These are phyloP conservation scores for Rhinolophus ferrumequinum DNA, from an alignment of 2,113 vertebrate species.

Conservation along the genomic window DNA sequence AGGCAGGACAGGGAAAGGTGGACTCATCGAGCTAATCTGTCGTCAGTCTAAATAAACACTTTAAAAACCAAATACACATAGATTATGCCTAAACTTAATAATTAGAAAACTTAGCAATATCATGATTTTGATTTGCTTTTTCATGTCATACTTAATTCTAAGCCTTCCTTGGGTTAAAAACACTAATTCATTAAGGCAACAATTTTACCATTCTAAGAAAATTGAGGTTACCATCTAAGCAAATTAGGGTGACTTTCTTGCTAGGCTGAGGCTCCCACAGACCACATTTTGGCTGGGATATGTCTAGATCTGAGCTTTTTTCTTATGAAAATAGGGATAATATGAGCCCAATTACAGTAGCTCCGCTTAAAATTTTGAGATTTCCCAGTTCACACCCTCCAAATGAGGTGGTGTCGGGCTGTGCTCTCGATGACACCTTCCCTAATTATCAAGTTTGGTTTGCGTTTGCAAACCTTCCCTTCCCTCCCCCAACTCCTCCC, in stretches of 20 bases:
- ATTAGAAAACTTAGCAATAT: background rate
- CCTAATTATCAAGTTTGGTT: background rate
- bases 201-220: background rate
- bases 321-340: background rate
- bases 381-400: background rate
- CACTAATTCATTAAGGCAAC: background rate
- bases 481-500: background rate
- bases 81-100: background rate
- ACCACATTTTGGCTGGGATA: background rate
- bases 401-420: background rate
- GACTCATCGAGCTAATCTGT: background rate
- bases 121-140: background rate
- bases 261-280: background rate
- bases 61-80: background rate
- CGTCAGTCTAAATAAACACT: background rate
- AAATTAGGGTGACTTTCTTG: background rate
- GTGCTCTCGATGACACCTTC: background rate
- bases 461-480: background rate
- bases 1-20: background rate
- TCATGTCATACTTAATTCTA: background rate
- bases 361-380: background rate
- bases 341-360: background rate
- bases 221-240: background rate
- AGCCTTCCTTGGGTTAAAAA: background rate
- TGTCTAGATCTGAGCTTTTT: background rate